These are phyloP conservation scores for Dromaius novaehollandiae DNA, from an alignment of 2,113 vertebrate species.

Conservation along the genomic window DNA sequence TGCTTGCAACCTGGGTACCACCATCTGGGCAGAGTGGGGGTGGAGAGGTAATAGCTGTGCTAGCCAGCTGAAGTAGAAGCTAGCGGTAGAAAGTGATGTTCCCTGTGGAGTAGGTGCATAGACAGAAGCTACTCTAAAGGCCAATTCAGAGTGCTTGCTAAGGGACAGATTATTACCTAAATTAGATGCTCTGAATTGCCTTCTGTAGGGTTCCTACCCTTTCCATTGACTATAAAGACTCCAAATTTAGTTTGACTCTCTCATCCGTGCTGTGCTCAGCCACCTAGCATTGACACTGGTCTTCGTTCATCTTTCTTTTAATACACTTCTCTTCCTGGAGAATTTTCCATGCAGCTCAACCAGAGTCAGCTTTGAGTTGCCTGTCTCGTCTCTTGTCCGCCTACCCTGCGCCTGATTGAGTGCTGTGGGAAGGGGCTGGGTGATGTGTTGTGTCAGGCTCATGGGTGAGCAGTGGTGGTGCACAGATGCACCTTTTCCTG, in stretches of 20 bases:
- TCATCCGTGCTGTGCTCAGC: neutral
- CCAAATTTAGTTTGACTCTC: fast-evolving
- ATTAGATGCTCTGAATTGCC: neutral
- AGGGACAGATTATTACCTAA: neutral
- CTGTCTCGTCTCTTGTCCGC: neutral
- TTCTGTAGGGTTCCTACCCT: neutral
- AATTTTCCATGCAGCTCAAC: neutral
- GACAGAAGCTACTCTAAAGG: neutral
- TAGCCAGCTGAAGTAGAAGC: too few relatives aligned
- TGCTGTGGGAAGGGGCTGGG: neutral
- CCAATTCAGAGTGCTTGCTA: neutral
- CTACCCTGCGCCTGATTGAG: neutral
- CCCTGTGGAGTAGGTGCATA: neutral
- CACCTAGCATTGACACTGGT: neutral
- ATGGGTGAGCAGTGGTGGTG: neutral
- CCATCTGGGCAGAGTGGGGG: neutral
- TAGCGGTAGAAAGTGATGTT: neutral
- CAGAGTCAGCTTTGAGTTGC: neutral
- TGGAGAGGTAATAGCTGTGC: too few relatives aligned
- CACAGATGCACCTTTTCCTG: neutral
- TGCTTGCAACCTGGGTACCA: neutral
- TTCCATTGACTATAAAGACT: neutral
- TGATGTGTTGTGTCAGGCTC: neutral
- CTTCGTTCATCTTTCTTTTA: neutral
- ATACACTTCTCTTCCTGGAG: neutral